These are phyloP conservation scores for Drosophila subsilvestris DNA, from an alignment of 2,888 invertebrate genomes.

Conservation along the genomic window DNA sequence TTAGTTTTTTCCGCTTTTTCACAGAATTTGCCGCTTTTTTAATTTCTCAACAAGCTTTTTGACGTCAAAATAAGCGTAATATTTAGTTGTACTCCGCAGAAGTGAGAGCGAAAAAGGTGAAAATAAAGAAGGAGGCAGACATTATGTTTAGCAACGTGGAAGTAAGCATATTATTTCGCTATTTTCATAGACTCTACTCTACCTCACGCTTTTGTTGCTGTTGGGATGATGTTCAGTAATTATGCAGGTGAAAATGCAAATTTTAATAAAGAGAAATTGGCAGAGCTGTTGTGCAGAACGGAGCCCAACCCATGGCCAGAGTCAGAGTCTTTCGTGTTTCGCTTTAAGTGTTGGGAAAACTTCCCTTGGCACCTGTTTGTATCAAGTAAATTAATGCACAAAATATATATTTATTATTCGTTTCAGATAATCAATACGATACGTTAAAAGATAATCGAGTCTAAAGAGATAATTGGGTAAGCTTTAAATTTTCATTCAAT, in stretches of 20 bases:
- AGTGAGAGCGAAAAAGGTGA: constrained; percentile 9
- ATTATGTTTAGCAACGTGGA: constrained; percentile 67
- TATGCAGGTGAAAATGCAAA: constrained; percentile 69
- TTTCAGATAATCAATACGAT: background rate
- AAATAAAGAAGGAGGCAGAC: constrained; percentile 18
- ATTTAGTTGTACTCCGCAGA: constrained; percentile 57
- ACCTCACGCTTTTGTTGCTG: background rate
- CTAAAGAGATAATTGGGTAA: constrained; percentile 6
- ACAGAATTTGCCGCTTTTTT: constrained; percentile 70
- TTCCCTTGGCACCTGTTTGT: background rate
- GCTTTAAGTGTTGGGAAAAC: background rate
- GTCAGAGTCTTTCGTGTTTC: constrained; percentile 2
- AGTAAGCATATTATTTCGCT: constrained; percentile 66
- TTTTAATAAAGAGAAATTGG: constrained; percentile 56
- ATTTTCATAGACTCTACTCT: constrained; percentile 43
- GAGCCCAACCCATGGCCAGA: background rate
- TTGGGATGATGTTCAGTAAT: constrained; percentile 38
- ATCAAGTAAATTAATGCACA: background rate
- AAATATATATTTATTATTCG: background rate
- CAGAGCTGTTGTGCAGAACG: constrained; percentile 42
- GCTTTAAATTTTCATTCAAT: constrained; percentile 53
- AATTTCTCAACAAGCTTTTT: constrained; percentile 74
- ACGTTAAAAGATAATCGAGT: background rate
- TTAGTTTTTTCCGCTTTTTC: constrained; percentile 27
- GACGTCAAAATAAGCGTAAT: constrained; percentile 76